Evolutionary conservation across 1,140 invertebrate genomes (phyloP).

Genomic region (Scaptomyza hsui): DNA sequence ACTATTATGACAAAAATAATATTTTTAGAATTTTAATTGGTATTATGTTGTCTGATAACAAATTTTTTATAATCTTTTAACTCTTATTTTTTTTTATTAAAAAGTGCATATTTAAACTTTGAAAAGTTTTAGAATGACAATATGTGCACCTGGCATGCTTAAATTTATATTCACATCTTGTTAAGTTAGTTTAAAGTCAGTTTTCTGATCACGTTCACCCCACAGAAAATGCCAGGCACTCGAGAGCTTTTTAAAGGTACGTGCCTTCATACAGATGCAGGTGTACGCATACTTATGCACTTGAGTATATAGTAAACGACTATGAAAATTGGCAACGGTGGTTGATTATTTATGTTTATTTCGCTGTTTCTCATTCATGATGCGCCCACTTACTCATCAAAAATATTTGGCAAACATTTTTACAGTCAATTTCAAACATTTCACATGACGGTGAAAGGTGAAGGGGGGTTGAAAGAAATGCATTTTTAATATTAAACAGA

Average conservation of each 20-base stretch:
- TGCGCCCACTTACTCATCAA: constrained; percentile 16
- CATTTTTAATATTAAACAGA: constrained; percentile 18
- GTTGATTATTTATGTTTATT: constrained; percentile 1
- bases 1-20: not conserved
- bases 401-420: constrained; percentile 51
- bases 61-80: no score
- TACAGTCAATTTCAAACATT: constrained; percentile 26
- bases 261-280: constrained; percentile 3
- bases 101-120: no score
- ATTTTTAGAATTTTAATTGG: not conserved
- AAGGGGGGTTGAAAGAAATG: not conserved
- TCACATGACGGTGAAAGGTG: not conserved
- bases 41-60: no score
- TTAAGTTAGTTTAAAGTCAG: not conserved
- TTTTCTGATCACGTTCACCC: constrained; percentile 19
- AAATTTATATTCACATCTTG: not conserved
- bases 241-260: constrained; percentile 6
- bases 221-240: not conserved
- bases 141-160: no score
- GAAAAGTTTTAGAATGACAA: no score
- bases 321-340: not conserved
- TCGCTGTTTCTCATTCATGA: constrained; percentile 3
- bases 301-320: not conserved
- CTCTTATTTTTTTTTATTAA: no score
- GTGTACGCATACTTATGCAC: constrained; percentile 2